Percentiles rank a stretch among this genome's conserved stretches.
Evolutionary conservation across 2,113 vertebrate genomes (phyloP).

Genomic region (Sebastes fasciatus): DNA sequence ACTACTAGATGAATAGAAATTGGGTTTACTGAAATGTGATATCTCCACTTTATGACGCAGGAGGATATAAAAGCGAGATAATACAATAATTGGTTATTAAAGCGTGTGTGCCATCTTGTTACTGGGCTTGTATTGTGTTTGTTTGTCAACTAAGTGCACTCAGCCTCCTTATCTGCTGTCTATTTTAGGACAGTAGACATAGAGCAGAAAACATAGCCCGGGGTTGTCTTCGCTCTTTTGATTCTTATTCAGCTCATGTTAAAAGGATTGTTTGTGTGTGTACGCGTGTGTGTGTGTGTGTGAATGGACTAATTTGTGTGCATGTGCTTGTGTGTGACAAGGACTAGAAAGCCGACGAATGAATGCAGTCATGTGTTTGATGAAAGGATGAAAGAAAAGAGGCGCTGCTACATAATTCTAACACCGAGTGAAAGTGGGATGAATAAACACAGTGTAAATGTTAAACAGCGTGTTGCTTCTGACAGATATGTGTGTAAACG

Average conservation of each 20-base stretch:
- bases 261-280: slow-evolving; percentile 53
- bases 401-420: slow-evolving; percentile 38
- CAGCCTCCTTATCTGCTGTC: slow-evolving; percentile 20
- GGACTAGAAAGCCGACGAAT: slow-evolving; percentile 60
- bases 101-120: slow-evolving; percentile 21
- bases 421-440: slow-evolving; percentile 25
- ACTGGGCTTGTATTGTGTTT: slow-evolving; percentile 22
- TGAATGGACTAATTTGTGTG: slow-evolving; percentile 44
- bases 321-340: slow-evolving; percentile 26
- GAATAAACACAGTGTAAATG: slow-evolving; percentile 27
- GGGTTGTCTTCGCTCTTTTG: slow-evolving; percentile 48
- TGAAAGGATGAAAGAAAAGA: slow-evolving; percentile 71
- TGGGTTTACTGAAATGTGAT: slow-evolving; percentile 1
- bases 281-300: slow-evolving; percentile 10
- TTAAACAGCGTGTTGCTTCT: slow-evolving; percentile 16
- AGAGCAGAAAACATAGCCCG: slow-evolving; percentile 57
- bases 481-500: neutral
- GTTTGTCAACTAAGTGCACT: slow-evolving; percentile 62
- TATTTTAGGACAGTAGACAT: slow-evolving; percentile 49
- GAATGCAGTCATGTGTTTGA: slow-evolving; percentile 73
- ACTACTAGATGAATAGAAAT: neutral
- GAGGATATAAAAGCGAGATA: slow-evolving; percentile 36
- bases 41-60: slow-evolving; percentile 4
- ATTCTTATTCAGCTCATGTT: slow-evolving; percentile 51
- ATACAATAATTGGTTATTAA: slow-evolving; percentile 42